phyloP scores from a whole-genome alignment of 1,140 invertebrate genomes.

The Cydia splendana region DNA sequence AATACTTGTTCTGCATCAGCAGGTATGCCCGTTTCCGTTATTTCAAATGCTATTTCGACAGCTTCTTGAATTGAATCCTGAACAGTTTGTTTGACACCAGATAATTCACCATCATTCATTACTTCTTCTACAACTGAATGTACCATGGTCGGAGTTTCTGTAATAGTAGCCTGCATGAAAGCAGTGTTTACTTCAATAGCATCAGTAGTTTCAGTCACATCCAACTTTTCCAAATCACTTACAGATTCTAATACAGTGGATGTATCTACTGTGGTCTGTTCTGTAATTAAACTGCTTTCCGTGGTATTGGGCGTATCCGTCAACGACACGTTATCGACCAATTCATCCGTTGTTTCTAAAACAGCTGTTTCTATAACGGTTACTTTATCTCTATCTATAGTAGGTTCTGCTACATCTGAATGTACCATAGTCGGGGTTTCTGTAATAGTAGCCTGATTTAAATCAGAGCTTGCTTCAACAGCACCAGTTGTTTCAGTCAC shows the following conservation, averaged over 20 bases:
- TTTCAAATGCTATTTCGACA: not conserved
- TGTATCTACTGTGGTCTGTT: not conserved
- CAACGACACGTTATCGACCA: not conserved
- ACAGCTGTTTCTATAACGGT: not conserved
- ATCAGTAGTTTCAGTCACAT: not conserved
- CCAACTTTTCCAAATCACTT: not conserved
- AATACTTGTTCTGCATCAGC: not conserved
- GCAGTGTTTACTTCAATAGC: not conserved
- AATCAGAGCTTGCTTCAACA: not conserved
- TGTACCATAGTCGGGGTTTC: too few species aligned
- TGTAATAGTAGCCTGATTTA: too few species aligned
- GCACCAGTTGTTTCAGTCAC: not conserved
- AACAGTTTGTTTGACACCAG: not conserved
- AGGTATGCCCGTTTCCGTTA: not conserved
- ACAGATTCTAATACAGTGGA: not conserved
- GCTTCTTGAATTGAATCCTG: not conserved
- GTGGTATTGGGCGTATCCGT: not conserved
- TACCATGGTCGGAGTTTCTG: not conserved
- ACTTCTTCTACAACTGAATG: not conserved
- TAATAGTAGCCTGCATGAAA: not conserved
- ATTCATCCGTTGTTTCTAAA: not conserved
- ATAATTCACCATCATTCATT: not conserved
- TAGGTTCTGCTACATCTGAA: too few species aligned
- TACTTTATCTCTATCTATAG: too few species aligned
- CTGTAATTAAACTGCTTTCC: not conserved